Evolutionary conservation across 2,888 invertebrate genomes (phyloP).

Genomic region (Dryobota labecula): DNA sequence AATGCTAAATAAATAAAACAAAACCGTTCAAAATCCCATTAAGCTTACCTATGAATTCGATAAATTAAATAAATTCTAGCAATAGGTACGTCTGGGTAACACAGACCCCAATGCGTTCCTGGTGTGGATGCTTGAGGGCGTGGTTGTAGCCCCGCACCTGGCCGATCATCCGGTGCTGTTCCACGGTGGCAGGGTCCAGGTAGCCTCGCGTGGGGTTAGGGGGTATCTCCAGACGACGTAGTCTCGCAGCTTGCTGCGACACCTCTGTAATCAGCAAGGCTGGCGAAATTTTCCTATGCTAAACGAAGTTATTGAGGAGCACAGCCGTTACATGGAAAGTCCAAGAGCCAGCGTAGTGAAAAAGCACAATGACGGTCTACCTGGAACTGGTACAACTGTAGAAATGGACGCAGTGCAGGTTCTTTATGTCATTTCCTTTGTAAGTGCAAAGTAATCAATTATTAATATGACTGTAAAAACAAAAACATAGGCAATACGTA

Average conservation of each 20-base stretch:
- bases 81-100: constrained; percentile 14
- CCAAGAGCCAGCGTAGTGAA: background rate
- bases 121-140: constrained; percentile 67
- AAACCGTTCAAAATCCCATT: background rate
- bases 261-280: constrained; percentile 80
- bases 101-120: constrained; percentile 32
- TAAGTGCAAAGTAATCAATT: background rate
- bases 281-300: constrained; percentile 66
- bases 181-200: constrained; percentile 79
- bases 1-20: constrained; percentile 55
- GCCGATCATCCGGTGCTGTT: constrained; percentile 83
- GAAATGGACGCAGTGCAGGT: background rate
- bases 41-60: background rate
- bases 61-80: background rate
- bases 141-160: constrained; percentile 77
- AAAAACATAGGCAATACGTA: background rate
- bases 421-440: background rate
- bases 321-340: background rate
- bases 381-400: background rate
- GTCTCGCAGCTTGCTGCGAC: constrained; percentile 75
- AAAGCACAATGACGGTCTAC: background rate
- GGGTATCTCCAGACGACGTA: constrained; percentile 75
- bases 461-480: background rate
- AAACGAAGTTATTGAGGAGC: constrained; percentile 1
- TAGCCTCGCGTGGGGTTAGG: constrained; percentile 78